Evolutionary conservation across 2,113 vertebrate species (phyloP), one percentile per base, ranked within the genome.

Genomic region (Eolophus roseicapilla): DNA sequence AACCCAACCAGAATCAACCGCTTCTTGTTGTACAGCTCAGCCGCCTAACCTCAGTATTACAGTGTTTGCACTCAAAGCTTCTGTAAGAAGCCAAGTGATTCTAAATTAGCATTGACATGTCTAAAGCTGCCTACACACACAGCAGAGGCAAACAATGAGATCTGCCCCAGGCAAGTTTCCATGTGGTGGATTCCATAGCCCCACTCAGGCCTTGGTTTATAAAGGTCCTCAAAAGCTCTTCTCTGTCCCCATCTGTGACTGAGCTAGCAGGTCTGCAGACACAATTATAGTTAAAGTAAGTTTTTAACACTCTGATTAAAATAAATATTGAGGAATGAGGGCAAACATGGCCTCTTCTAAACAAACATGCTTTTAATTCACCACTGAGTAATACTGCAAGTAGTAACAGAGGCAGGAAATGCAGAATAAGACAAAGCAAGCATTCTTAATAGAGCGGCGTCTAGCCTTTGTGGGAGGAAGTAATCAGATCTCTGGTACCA

Each of bases 401-500:
- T 41, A 50, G 68, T 28, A 78, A 60, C 49, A 94, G 68, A 80
- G 79, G 35, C 68, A 86, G 73, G 55, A 94, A 81, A 77, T 0
- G 31, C 55, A 49, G 19, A 68, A 10, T 63, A 37, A 75, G 43
- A 49, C 55, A 78, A 7, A 92, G 63, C 33, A 79, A 83, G 44
- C 49, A 39, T 90, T 82, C 85, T 43, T 46, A 74, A 78, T 4
- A 33, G 9, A 60, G 13, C 0, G 0, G 71, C 79, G 63, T 63
- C 63, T 25, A 85, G 79, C 64, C 64, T 74, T 47, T 14, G 11
- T 41, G 74, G 79, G 47, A 93, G 50, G 78, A 93, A 91, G 76
- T 17, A 80, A 94, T 41, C 90, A 95, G 91, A 65, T 44, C 60
- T 86, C 83, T 79, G 92, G 73, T 82, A 91, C 50, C 90, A 82